phyloP scores from a whole-genome alignment of 2,888 invertebrate genomes.

The Hemaris fuciformis region DNA sequence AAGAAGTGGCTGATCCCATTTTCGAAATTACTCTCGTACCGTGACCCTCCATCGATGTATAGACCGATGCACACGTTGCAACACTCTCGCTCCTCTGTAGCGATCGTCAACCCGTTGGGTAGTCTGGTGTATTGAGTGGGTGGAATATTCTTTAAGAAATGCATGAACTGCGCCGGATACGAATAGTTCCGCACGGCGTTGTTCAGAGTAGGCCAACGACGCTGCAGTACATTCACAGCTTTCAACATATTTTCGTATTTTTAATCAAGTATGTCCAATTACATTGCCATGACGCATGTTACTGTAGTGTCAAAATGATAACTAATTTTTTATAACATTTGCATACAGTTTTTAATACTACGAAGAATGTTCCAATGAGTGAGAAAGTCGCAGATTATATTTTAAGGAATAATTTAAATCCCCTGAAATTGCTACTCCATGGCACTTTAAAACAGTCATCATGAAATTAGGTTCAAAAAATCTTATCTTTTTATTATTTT shows the following conservation, averaged over 20 bases:
- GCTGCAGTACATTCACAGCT: constrained; percentile 25
- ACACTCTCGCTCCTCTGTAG: constrained; percentile 94
- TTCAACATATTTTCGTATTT: constrained; percentile 33
- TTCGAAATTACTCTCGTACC: constrained; percentile 52
- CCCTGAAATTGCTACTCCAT: too few species aligned
- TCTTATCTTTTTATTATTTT: too few species aligned
- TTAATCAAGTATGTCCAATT: too few species aligned
- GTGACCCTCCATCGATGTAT: constrained; percentile 58
- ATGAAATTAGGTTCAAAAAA: too few species aligned
- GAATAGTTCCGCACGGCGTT: constrained; percentile 81
- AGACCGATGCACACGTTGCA: constrained; percentile 67
- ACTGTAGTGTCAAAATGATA: not conserved
- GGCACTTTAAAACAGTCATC: too few species aligned
- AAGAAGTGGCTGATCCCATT: constrained; percentile 68
- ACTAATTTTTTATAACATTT: too few species aligned
- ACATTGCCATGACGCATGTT: not conserved
- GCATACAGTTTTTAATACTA: too few species aligned
- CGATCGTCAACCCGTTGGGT: constrained; percentile 92
- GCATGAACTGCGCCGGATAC: constrained; percentile 71
- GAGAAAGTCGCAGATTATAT: too few species aligned
- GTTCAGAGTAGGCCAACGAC: constrained; percentile 45
- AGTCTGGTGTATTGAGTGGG: constrained; percentile 89
- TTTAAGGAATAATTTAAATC: too few species aligned
- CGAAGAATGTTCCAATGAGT: too few species aligned
- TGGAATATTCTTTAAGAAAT: constrained; percentile 85